Conservation (phyloP, 2,113 vertebrate genomes). For the Phalacrocorax aristotelis region DNA sequence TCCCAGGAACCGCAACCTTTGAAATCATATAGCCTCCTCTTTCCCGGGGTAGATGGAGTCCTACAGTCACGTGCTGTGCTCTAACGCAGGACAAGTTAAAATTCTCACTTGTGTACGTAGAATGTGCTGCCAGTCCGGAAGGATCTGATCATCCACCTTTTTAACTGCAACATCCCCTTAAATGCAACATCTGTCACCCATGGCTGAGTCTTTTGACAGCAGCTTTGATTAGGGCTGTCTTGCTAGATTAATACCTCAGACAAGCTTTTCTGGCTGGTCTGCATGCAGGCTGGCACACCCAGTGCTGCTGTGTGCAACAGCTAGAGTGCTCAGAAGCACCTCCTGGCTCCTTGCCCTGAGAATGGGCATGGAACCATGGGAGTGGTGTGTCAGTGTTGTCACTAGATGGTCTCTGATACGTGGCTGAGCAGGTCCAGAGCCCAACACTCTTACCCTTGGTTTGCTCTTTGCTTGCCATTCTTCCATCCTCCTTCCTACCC, state of each 20-base stretch:
- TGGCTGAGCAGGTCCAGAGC: neutral
- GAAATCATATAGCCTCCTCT: neutral
- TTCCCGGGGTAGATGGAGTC: neutral
- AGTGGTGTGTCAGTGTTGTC: neutral
- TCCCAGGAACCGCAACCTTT: neutral
- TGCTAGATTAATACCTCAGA: neutral
- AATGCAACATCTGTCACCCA: neutral
- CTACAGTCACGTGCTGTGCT: rapidly evolving
- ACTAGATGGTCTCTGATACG: neutral
- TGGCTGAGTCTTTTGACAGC: neutral
- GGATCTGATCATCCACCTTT: neutral
- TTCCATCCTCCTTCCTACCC: neutral
- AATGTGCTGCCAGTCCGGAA: neutral
- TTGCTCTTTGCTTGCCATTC: neutral
- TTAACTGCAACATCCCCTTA: neutral
- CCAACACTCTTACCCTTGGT: neutral
- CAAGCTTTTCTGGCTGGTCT: neutral
- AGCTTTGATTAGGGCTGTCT: neutral
- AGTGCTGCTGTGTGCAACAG: neutral
- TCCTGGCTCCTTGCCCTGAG: neutral
- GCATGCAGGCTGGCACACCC: neutral
- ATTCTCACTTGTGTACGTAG: rapidly evolving
- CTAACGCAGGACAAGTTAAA: neutral
- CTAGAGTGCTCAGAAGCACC: neutral
- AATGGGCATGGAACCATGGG: rapidly evolving